Conservation (phyloP, 2,888 invertebrate species). For the Meganola albula region DNA sequence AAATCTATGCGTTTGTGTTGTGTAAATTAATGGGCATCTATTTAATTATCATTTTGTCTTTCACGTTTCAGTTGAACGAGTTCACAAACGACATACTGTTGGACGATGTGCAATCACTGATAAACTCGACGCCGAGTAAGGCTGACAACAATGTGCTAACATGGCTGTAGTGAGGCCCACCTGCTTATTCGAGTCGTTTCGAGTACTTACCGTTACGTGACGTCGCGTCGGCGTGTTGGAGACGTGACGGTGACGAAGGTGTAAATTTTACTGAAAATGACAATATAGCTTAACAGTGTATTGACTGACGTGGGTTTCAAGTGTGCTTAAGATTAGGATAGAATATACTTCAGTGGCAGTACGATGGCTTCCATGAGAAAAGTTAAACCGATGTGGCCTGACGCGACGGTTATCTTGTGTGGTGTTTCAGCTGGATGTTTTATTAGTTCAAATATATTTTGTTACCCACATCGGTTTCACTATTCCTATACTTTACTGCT, state of each 20-base stretch:
- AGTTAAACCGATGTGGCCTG: constrained; percentile 19
- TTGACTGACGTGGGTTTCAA: constrained; percentile 40
- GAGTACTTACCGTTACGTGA: constrained; percentile 35
- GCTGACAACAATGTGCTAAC: constrained; percentile 91
- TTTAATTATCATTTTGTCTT: constrained; percentile 3
- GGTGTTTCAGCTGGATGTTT: constrained; percentile 3
- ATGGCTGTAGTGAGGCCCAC: constrained; percentile 83
- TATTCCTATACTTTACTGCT: constrained; percentile 23
- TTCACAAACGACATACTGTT: constrained; percentile 91
- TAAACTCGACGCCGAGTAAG: constrained; percentile 91
- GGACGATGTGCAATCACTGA: constrained; percentile 92
- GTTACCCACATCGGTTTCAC: constrained; percentile 21
- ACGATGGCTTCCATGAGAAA: constrained; percentile 31
- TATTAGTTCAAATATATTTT: constrained; percentile 8
- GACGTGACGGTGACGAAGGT: constrained; percentile 49
- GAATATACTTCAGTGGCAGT: constrained; percentile 29
- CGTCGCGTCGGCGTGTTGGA: constrained; percentile 40
- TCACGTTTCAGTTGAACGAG: constrained; percentile 83
- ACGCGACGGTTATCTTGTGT: constrained; percentile 13
- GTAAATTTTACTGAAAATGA: constrained; percentile 65
- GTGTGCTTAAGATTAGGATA: constrained; percentile 39
- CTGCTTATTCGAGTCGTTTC: constrained; percentile 39
- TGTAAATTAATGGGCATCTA: too few relatives aligned
- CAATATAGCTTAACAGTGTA: constrained; percentile 55
- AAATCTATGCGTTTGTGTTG: too few relatives aligned